Evolutionary conservation across 2,888 invertebrate species (phyloP).

Genomic region (Mycalesis mineus): DNA sequence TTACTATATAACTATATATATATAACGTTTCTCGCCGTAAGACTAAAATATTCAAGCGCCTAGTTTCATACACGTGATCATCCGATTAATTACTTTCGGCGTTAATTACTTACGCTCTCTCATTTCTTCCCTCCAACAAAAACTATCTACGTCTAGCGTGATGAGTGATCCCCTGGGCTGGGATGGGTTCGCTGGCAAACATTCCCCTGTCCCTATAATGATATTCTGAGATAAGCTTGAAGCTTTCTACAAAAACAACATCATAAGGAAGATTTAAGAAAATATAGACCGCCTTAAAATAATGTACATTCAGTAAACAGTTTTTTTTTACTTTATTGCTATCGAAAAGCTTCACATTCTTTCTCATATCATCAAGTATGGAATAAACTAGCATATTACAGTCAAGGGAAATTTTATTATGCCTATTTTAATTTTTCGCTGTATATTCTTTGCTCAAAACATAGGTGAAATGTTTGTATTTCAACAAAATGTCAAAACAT

Average conservation of each 20-base stretch:
- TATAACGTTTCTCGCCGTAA: no score
- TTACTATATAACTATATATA: no score
- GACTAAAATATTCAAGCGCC: no score
- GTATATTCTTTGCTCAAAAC: neutral
- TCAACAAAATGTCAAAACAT: neutral
- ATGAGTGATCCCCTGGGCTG: neutral
- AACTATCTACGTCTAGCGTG: neutral
- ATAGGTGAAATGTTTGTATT: neutral
- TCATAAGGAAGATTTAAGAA: neutral
- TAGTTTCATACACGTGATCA: neutral
- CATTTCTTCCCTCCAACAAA: neutral
- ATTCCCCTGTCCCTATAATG: neutral
- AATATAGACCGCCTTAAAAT: no score
- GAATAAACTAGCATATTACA: no score
- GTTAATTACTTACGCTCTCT: neutral
- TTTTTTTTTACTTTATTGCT: no score
- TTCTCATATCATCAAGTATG: no score
- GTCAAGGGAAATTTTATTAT: no score
- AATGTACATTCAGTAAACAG: no score
- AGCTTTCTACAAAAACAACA: neutral
- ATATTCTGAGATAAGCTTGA: neutral
- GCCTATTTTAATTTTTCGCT: no score
- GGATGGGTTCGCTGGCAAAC: neutral
- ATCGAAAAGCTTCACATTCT: no score
- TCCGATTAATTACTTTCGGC: neutral